These are phyloP conservation scores for Siderastrea siderea DNA, from an alignment of 92 coral and sea anemone species.

Conservation along the genomic window DNA sequence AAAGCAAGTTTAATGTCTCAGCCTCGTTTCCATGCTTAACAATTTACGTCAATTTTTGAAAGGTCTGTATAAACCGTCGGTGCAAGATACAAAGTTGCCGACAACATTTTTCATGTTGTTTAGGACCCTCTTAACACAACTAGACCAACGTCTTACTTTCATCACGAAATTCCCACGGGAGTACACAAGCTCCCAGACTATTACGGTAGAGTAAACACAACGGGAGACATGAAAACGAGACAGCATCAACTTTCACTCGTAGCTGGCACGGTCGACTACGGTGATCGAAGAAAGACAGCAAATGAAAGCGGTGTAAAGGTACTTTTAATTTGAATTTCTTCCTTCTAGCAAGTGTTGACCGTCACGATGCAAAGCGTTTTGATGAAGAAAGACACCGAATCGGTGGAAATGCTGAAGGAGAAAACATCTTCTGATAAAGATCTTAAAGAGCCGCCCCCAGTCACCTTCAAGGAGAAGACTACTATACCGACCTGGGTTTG, in stretches of 20 bases:
- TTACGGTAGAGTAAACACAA: no score
- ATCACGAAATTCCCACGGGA: no score
- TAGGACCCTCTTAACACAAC: no score
- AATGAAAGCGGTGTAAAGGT: not conserved
- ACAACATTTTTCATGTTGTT: no score
- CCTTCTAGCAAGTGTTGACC: not conserved
- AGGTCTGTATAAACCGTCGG: no score
- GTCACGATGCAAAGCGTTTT: slow-evolving; percentile 6
- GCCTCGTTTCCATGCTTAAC: no score
- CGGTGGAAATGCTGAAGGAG: slow-evolving; percentile 14
- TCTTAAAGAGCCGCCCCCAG: not conserved
- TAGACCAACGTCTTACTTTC: no score
- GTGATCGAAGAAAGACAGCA: not conserved
- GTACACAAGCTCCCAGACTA: no score
- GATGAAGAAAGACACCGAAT: slow-evolving; percentile 13
- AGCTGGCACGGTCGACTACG: not conserved
- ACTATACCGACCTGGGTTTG: slow-evolving; percentile 27
- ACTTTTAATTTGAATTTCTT: not conserved
- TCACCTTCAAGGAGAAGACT: not conserved
- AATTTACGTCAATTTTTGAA: no score
- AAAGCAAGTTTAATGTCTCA: no score
- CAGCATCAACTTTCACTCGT: not conserved
- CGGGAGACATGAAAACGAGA: not conserved
- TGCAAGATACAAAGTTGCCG: no score
- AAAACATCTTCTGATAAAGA: not conserved